Percentiles rank a stretch among this genome's conserved stretches.
These are phyloP conservation scores for Actinernus sp. DNA, from an alignment of 92 coral and sea anemone genomes.

Conservation along the genomic window DNA sequence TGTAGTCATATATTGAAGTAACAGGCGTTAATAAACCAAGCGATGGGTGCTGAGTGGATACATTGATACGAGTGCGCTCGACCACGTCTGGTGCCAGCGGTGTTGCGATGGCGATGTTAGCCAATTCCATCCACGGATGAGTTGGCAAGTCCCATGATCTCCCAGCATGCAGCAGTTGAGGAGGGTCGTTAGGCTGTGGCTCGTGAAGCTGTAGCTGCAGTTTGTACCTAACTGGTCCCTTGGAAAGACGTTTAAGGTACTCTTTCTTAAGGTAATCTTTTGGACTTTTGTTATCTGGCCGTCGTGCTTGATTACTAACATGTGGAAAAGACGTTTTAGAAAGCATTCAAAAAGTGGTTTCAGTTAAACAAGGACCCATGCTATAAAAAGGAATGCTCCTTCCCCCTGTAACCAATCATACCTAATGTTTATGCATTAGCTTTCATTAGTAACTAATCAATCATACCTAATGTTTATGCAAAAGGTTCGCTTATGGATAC, in stretches of 20 bases:
- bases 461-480: too few relatives aligned
- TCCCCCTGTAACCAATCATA: too few relatives aligned
- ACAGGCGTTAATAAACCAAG: slow-evolving; percentile 72
- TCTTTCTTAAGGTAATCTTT: slow-evolving; percentile 67
- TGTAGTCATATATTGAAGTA: slow-evolving; percentile 72
- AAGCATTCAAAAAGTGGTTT: too few relatives aligned
- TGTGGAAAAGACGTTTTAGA: too few relatives aligned
- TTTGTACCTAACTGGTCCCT: slow-evolving; percentile 69
- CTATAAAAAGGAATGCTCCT: too few relatives aligned
- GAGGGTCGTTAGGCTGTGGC: slow-evolving; percentile 62
- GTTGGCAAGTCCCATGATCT: slow-evolving; percentile 81
- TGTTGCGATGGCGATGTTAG: slow-evolving; percentile 74
- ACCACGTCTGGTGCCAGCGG: slow-evolving; percentile 72
- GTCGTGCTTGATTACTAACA: slow-evolving; percentile 9
- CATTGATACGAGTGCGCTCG: slow-evolving; percentile 58
- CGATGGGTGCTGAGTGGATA: slow-evolving; percentile 50
- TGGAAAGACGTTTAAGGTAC: slow-evolving; percentile 49
- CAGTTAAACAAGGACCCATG: too few relatives aligned
- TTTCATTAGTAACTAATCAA: too few relatives aligned
- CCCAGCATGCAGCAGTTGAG: slow-evolving; percentile 64
- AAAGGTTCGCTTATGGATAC: too few relatives aligned
- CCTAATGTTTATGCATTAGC: too few relatives aligned
- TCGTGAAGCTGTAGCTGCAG: slow-evolving; percentile 84
- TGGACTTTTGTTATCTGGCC: slow-evolving; percentile 57
- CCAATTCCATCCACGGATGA: slow-evolving; percentile 94